These are phyloP conservation scores for Drosophila prolongata DNA, from an alignment of 2,888 invertebrate genomes.

Conservation along the genomic window DNA sequence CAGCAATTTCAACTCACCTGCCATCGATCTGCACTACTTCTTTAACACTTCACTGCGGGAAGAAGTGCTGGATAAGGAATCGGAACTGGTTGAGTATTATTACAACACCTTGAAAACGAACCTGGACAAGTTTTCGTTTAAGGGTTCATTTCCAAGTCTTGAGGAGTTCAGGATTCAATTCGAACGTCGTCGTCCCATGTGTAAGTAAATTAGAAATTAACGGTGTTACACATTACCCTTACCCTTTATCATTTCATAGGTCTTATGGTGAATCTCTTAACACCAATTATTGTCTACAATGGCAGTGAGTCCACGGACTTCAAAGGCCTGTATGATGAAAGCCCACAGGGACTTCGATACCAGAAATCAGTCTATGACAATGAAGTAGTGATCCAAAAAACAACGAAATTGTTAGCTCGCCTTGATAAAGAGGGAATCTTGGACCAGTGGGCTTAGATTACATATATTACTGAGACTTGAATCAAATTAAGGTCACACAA, in stretches of 20 bases:
- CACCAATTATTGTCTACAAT: slow-evolving; percentile 74
- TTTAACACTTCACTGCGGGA: slow-evolving; percentile 73
- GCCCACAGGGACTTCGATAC: slow-evolving; percentile 70
- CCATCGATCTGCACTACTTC: slow-evolving; percentile 76
- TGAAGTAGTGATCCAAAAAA: slow-evolving; percentile 65
- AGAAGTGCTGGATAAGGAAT: slow-evolving; percentile 58
- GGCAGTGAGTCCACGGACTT: slow-evolving; percentile 71
- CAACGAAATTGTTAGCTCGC: slow-evolving; percentile 68
- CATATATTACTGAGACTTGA: too few relatives aligned
- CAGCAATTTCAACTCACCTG: slow-evolving; percentile 69
- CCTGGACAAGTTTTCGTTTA: slow-evolving; percentile 47
- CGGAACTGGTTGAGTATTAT: slow-evolving; percentile 70
- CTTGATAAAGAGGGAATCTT: slow-evolving; percentile 77
- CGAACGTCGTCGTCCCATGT: slow-evolving; percentile 50
- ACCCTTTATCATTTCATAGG: slow-evolving; percentile 46
- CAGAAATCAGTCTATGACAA: slow-evolving; percentile 72
- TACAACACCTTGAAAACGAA: slow-evolving; percentile 52
- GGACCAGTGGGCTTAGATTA: slow-evolving; percentile 38
- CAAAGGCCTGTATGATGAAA: slow-evolving; percentile 69
- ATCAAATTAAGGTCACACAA: too few relatives aligned
- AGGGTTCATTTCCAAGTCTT: slow-evolving; percentile 59
- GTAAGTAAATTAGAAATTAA: slow-evolving; percentile 13
- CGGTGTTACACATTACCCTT: background rate
- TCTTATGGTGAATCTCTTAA: slow-evolving; percentile 58
- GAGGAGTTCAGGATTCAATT: slow-evolving; percentile 51